phyloP scores from a whole-genome alignment of 2,113 vertebrate species.

The Zosterops japonicus region DNA sequence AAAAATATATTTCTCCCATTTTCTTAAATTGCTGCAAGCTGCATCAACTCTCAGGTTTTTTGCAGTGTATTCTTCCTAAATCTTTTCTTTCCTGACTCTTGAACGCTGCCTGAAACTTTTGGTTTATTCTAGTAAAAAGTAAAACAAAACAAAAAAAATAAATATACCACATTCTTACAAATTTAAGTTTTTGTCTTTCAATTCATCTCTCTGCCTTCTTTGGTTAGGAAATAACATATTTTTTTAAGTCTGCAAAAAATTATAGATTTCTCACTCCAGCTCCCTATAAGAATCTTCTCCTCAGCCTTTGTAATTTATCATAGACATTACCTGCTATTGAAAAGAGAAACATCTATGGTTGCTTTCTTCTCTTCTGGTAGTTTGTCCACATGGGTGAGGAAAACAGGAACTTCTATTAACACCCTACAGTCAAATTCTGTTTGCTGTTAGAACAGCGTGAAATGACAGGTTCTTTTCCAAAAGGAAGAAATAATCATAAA shows the following conservation, averaged over 20 bases:
- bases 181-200: background rate
- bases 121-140: background rate
- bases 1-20: rapidly evolving
- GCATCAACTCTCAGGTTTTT: background rate
- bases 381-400: background rate
- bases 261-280: background rate
- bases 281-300: background rate
- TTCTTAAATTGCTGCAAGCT: background rate
- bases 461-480: background rate
- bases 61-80: background rate
- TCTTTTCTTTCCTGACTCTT: background rate
- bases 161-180: background rate
- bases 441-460: background rate
- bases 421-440: background rate
- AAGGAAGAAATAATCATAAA: background rate
- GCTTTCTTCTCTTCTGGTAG: background rate
- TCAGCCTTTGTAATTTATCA: background rate
- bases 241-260: background rate
- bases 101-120: background rate
- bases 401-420: background rate
- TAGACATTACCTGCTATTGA: background rate
- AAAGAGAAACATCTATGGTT: background rate
- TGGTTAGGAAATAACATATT: background rate
- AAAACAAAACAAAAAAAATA: rapidly evolving
- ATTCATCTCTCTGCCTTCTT: background rate